Percentiles rank a stretch among this genome's conserved stretches.
These are phyloP conservation scores for Leptonema lineaticorne DNA, from an alignment of 1,140 invertebrate genomes.

Conservation along the genomic window DNA sequence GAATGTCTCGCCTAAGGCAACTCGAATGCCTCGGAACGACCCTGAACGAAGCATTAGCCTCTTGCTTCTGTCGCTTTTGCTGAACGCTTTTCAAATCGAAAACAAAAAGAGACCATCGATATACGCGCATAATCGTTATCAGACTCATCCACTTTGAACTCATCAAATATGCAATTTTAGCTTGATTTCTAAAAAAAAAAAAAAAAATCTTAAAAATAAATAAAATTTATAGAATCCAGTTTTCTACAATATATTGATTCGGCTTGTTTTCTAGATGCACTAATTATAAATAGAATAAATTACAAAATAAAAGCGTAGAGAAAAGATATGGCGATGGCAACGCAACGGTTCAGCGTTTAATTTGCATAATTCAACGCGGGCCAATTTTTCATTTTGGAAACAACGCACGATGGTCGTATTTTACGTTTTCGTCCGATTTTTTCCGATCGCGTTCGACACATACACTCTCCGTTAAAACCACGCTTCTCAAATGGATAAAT, in stretches of 20 bases:
- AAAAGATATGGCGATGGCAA: not conserved
- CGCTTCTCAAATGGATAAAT: not conserved
- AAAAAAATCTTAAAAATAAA: too few species aligned
- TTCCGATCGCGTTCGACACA: not conserved
- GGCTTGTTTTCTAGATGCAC: not conserved
- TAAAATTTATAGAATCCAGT: too few species aligned
- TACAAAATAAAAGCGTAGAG: not conserved
- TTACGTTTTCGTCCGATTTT: slow-evolving; percentile 12
- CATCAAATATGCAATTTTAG: too few species aligned
- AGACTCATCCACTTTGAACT: too few species aligned
- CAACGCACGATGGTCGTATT: not conserved
- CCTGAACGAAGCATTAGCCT: slow-evolving; percentile 11
- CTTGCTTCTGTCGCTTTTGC: too few species aligned
- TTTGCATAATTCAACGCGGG: slow-evolving; percentile 22
- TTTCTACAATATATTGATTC: too few species aligned
- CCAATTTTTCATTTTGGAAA: slow-evolving; percentile 21
- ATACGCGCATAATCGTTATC: too few species aligned
- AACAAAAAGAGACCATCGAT: too few species aligned
- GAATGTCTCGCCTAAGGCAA: not conserved
- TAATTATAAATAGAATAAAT: not conserved
- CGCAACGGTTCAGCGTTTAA: slow-evolving; percentile 4
- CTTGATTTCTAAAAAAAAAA: too few species aligned
- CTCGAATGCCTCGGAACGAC: slow-evolving; percentile 7
- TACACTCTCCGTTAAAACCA: not conserved
- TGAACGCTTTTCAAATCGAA: too few species aligned